Conservation (phyloP, 2,797 vertebrate genomes). For the Epinephelus malabaricus region DNA sequence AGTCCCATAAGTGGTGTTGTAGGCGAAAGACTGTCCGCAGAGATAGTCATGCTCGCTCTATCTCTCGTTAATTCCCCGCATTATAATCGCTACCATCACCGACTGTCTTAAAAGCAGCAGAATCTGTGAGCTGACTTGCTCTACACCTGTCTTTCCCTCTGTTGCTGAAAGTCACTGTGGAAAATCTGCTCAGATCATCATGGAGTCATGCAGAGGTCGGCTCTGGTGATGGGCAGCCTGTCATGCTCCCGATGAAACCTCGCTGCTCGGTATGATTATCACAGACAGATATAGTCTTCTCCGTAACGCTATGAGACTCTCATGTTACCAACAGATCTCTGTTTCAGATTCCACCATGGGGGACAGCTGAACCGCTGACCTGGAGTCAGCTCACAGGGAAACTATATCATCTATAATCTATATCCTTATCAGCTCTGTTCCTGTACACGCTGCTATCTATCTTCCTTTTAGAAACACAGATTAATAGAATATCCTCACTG, state of each 20-base stretch:
- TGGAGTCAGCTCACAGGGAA: conserved; percentile 43
- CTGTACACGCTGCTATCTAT: neutral
- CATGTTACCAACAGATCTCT: conserved; percentile 71
- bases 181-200: conserved; percentile 77
- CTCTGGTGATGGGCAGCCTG: conserved; percentile 58
- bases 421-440: conserved; percentile 11
- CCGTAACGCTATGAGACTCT: conserved; percentile 67
- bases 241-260: conserved; percentile 60
- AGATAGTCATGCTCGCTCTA: neutral
- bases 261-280: conserved; percentile 72
- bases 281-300: conserved; percentile 80
- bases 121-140: conserved; percentile 28
- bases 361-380: conserved; percentile 66
- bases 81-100: neutral
- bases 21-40: conserved; percentile 7
- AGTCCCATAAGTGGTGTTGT: conserved; percentile 2
- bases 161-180: conserved; percentile 48
- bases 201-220: conserved; percentile 66
- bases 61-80: conserved; percentile 8
- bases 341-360: conserved; percentile 65
- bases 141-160: conserved; percentile 61
- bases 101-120: conserved; percentile 12
- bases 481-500: conserved; percentile 6
- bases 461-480: conserved; percentile 3
- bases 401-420: conserved; percentile 10